Evolutionary conservation across 2,113 vertebrate species (phyloP).

Genomic region (Pseudorhombus dupliciocellatus): DNA sequence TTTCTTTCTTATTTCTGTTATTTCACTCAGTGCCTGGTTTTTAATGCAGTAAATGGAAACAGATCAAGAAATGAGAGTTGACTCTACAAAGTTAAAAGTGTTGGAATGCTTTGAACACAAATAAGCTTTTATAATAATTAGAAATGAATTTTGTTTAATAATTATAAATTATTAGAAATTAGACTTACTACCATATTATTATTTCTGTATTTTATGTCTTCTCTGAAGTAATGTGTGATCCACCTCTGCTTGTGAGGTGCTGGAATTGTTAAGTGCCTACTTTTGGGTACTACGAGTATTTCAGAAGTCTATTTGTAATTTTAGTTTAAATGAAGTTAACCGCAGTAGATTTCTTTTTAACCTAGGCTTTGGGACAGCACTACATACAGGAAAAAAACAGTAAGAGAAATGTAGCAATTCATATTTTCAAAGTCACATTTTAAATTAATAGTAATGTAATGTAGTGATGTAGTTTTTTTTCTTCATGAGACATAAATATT

Average conservation of each 20-base stretch:
- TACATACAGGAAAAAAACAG: background rate
- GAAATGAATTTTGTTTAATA: background rate
- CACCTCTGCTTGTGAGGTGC: background rate
- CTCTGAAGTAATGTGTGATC: no score
- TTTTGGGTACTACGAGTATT: no score
- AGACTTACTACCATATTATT: background rate
- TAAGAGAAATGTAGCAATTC: background rate
- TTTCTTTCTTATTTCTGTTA: background rate
- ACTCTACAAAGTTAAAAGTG: background rate
- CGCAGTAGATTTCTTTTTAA: no score
- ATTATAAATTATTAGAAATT: background rate
- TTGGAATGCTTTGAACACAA: background rate
- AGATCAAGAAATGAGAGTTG: background rate
- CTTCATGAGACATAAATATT: background rate
- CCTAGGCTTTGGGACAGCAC: no score
- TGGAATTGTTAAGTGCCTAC: background rate
- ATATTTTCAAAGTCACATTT: background rate
- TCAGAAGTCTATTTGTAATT: no score
- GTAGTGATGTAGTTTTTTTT: constrained; percentile 4
- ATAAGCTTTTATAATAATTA: no score
- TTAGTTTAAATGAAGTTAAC: background rate
- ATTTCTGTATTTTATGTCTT: background rate
- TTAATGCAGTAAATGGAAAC: background rate
- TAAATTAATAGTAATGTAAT: background rate
- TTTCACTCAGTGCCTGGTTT: background rate